These are phyloP conservation scores for Drosophila robusta DNA, from an alignment of 2,888 invertebrate species.

Conservation along the genomic window DNA sequence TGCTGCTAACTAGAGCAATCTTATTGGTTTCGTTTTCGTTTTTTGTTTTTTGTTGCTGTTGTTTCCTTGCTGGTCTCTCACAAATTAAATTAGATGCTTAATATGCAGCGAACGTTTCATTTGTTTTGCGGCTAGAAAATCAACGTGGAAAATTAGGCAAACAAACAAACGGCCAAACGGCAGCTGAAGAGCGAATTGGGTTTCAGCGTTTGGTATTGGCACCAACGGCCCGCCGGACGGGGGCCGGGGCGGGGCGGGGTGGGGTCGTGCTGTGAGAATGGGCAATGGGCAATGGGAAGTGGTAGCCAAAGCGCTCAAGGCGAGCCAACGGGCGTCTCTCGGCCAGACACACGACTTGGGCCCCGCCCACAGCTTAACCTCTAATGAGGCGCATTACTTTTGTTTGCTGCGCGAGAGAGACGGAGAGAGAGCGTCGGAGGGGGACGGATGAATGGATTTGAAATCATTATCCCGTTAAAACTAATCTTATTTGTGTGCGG, in stretches of 20 bases:
- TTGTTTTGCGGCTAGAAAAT: conserved; percentile 82
- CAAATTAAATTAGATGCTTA: conserved; percentile 77
- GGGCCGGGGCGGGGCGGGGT: neutral
- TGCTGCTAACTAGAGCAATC: neutral
- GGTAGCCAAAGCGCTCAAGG: conserved; percentile 41
- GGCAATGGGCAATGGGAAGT: conserved; percentile 1
- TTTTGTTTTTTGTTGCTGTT: conserved; percentile 1
- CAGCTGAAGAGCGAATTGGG: conserved; percentile 14
- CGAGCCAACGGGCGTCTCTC: conserved; percentile 32
- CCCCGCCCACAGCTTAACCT: conserved; percentile 65
- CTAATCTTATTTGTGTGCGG: conserved; percentile 59
- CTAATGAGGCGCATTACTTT: conserved; percentile 77
- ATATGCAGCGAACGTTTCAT: conserved; percentile 79
- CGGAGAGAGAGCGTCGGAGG: neutral
- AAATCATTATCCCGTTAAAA: conserved; percentile 77
- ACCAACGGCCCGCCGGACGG: neutral
- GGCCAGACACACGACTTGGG: conserved; percentile 29
- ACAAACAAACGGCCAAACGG: conserved; percentile 59
- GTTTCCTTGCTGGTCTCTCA: conserved; percentile 46
- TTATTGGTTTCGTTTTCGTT: conserved; percentile 21
- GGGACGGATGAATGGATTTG: conserved; percentile 48
- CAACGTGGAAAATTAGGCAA: conserved; percentile 81
- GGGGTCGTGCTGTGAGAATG: conserved; percentile 7
- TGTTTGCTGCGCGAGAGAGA: conserved; percentile 31
- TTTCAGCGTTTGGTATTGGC: conserved; percentile 21